Evolutionary conservation across 2,797 vertebrate genomes (phyloP).

Genomic region (Chanos chanos): DNA sequence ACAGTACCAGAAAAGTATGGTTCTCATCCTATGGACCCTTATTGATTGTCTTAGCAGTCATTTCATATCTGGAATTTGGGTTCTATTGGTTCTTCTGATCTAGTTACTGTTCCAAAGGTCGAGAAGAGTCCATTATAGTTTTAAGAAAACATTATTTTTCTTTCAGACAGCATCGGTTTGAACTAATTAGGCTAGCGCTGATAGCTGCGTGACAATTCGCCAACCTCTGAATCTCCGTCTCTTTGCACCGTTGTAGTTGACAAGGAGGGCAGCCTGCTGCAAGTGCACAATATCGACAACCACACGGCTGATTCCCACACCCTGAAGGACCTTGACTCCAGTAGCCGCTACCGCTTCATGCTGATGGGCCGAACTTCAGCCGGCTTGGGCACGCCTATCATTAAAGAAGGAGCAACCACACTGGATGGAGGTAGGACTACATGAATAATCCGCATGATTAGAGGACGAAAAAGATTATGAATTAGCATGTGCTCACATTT

Average conservation of each 20-base stretch:
- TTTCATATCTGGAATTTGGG: too few species aligned
- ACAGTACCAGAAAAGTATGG: constrained; percentile 76
- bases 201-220: neutral
- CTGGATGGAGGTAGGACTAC: constrained; percentile 74
- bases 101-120: too few species aligned
- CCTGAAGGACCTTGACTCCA: constrained; percentile 68
- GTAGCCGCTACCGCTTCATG: constrained; percentile 77
- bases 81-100: too few species aligned
- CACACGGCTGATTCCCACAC: constrained; percentile 56
- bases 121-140: too few species aligned
- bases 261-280: constrained; percentile 59
- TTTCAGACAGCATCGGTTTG: neutral
- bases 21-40: neutral
- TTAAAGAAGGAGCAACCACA: constrained; percentile 74
- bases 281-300: constrained; percentile 59
- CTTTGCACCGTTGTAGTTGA: constrained; percentile 57
- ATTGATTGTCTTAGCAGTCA: neutral
- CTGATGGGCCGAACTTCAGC: constrained; percentile 72
- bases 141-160: neutral
- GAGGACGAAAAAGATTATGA: too few species aligned
- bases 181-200: neutral
- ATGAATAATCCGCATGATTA: too few species aligned
- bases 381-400: constrained; percentile 70
- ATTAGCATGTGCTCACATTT: too few species aligned
- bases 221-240: constrained; percentile 8